Evolutionary conservation across 2,888 invertebrate genomes (phyloP).

Genomic region (Agonopterix arenella): DNA sequence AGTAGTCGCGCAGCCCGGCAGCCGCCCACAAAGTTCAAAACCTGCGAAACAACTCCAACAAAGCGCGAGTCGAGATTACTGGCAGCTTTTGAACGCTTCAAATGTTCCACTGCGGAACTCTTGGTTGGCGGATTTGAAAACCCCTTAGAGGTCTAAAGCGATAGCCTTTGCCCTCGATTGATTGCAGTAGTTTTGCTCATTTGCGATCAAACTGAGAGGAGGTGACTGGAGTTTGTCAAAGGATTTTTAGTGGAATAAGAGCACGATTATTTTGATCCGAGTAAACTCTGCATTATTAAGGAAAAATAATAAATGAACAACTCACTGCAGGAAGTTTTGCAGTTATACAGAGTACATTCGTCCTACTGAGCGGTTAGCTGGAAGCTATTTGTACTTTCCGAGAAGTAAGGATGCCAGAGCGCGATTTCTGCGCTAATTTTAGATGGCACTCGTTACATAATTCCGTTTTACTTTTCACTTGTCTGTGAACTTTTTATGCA

Average conservation of each 20-base stretch:
- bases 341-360: neutral
- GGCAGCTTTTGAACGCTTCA: conserved; percentile 45
- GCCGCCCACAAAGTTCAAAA: conserved; percentile 37
- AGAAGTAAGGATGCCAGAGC: conserved; percentile 28
- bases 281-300: neutral
- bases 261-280: too few species aligned
- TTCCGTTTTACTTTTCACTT: neutral
- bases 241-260: conserved; percentile 16
- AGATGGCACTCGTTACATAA: conserved; percentile 23
- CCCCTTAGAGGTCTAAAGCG: conserved; percentile 41
- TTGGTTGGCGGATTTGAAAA: conserved; percentile 43
- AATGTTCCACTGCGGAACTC: conserved; percentile 36
- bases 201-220: conserved; percentile 24
- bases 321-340: too few species aligned
- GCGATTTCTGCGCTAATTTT: conserved; percentile 30
- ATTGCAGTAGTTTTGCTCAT: conserved; percentile 45
- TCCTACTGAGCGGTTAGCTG: conserved; percentile 18
- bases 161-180: conserved; percentile 46
- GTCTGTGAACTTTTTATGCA: neutral
- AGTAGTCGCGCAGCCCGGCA: conserved; percentile 23
- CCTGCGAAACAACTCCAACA: conserved; percentile 44
- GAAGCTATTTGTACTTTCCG: conserved; percentile 33
- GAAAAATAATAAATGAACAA: neutral
- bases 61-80: conserved; percentile 44
- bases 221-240: conserved; percentile 28